These are phyloP conservation scores for Thereva unica DNA, from an alignment of 2,888 invertebrate species.

Conservation along the genomic window DNA sequence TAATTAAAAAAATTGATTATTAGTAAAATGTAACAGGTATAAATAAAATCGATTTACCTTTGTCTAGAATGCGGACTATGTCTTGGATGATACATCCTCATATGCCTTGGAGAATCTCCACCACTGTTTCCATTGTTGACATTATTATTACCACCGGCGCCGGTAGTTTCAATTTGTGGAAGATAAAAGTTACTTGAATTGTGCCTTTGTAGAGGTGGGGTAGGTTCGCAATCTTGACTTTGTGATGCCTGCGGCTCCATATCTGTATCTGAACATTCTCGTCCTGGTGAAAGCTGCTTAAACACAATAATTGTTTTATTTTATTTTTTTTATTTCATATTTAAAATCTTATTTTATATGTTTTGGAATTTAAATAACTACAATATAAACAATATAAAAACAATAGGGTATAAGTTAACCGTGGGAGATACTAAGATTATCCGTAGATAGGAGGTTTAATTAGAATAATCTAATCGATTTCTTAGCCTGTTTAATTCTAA, in stretches of 20 bases:
- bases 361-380: too few relatives aligned
- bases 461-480: too few relatives aligned
- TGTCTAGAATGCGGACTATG: constrained; percentile 83
- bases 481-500: too few relatives aligned
- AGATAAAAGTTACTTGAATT: constrained; percentile 88
- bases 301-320: constrained; percentile 40
- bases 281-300: constrained; percentile 77
- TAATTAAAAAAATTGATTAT: constrained; percentile 43
- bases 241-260: constrained; percentile 89
- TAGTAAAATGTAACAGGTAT: not conserved
- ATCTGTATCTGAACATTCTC: constrained; percentile 81
- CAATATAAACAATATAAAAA: too few relatives aligned
- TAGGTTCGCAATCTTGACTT: constrained; percentile 91
- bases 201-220: constrained; percentile 82
- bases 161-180: constrained; percentile 63
- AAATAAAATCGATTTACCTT: constrained; percentile 57
- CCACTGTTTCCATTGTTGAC: constrained; percentile 48
- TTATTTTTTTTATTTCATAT: constrained; percentile 15
- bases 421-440: too few relatives aligned
- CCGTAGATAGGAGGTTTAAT: too few relatives aligned
- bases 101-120: constrained; percentile 62
- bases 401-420: too few relatives aligned
- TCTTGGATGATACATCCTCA: constrained; percentile 61
- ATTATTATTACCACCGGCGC: constrained; percentile 44
- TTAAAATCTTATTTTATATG: too few relatives aligned